Conservation (phyloP, 1,140 invertebrate genomes). For the Anoplophora glabripennis region DNA sequence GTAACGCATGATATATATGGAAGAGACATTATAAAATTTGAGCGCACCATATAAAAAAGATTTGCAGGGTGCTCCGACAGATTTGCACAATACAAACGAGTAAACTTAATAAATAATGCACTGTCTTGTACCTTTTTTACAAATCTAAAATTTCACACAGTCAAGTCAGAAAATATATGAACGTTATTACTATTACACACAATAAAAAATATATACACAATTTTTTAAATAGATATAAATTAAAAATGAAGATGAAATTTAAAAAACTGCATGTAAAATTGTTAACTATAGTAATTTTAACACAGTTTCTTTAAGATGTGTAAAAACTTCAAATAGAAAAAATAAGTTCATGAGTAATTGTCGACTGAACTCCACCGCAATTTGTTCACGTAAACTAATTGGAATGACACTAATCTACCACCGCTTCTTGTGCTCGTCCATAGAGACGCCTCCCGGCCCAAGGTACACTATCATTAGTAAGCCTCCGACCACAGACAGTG, state of each 20-base stretch:
- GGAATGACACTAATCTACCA: conserved; percentile 65
- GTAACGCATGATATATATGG: conserved; percentile 13
- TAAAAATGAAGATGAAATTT: background rate
- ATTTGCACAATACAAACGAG: background rate
- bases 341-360: background rate
- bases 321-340: background rate
- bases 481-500: conserved; percentile 96
- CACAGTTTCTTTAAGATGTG: background rate
- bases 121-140: too few species aligned
- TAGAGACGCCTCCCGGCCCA: conserved; percentile 96
- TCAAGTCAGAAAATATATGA: background rate
- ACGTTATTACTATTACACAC: background rate
- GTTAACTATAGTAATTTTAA: background rate
- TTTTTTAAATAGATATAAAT: conserved; percentile 1
- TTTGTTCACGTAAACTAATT: conserved; percentile 8
- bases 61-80: too few species aligned
- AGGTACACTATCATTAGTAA: conserved; percentile 98
- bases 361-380: conserved; percentile 5
- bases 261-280: conserved; percentile 4
- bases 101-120: background rate
- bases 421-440: conserved; percentile 99
- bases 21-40: conserved; percentile 9
- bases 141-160: background rate
- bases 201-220: conserved; percentile 15
- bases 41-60: conserved; percentile 14